Evolutionary conservation across 2,888 invertebrate species (phyloP), one percentile per base, ranked within the genome.

Genomic region (Rapana venosa): DNA sequence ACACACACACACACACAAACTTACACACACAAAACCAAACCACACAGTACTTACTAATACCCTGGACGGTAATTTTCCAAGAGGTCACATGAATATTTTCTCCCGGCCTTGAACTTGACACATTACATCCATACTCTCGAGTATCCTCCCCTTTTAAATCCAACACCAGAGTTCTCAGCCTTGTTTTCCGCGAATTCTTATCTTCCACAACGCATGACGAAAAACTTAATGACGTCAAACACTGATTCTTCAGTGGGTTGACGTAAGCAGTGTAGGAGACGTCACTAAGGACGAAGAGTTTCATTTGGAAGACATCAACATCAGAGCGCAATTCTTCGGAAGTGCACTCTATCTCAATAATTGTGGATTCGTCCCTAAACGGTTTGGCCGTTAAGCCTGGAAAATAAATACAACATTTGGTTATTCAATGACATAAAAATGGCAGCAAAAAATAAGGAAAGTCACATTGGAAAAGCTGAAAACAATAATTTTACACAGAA

Each of bases 331-430:
- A 56, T 32, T 17, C 61, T n/a, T 85, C 85, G 2, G 84, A 61
- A 8, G 89, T 74, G 61, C 89, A 89, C 47, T 89, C 89, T 56
- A 89, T 74, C 32, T 89, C 89, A n/a, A 89, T 15, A 15, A 89
- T 85, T 8, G 83, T 83, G 30, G 70, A n/a, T 56, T 89, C 85
- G 13, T 85, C 85, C 22, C 74, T n/a, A 56, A 89, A 89, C 8
- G 84, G 66, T 74, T 74, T 70, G n/a, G 83, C 30, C 8, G 83
- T 84, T 26, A 89, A 35, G 6, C 89, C 89, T 89, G 89, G 22
- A 26, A 32, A 22, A 17, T 32, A 5, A 17, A 17, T 6, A 47
- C 13, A 13, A 74, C 30, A 74, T n/a, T 74, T 5, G 47, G 47
- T 47, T 47, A 47, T 47, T 47, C 47, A 47, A 47, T 47, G 47